These are phyloP conservation scores for Hypolimnas misippus DNA, from an alignment of 2,888 invertebrate genomes.

Conservation along the genomic window DNA sequence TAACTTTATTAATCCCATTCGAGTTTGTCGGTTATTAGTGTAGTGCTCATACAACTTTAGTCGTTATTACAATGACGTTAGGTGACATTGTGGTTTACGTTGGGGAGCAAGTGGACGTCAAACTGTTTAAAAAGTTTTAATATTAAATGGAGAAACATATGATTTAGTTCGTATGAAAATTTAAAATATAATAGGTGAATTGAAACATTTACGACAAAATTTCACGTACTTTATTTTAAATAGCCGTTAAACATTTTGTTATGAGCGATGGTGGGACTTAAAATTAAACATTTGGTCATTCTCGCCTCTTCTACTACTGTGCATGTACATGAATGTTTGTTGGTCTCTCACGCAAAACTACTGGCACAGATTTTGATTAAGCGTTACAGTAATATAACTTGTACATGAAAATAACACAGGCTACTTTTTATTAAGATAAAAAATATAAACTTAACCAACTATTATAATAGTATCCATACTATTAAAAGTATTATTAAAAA, in stretches of 20 bases:
- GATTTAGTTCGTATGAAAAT: not conserved
- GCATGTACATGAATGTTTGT: too few species aligned
- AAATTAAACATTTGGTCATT: too few species aligned
- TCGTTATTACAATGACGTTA: constrained; percentile 17
- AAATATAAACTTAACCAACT: not conserved
- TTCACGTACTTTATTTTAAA: too few species aligned
- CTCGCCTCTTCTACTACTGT: too few species aligned
- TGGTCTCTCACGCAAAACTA: too few species aligned
- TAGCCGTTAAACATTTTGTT: too few species aligned
- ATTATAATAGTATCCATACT: not conserved
- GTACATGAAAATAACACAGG: too few species aligned
- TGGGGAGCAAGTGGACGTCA: not conserved
- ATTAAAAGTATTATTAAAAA: not conserved
- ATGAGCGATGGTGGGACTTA: too few species aligned
- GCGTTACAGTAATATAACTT: too few species aligned
- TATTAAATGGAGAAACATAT: not conserved
- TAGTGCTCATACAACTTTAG: constrained; percentile 33
- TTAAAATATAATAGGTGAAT: not conserved
- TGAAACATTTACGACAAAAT: too few species aligned
- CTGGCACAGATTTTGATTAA: too few species aligned
- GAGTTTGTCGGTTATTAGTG: constrained; percentile 38
- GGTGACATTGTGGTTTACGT: not conserved
- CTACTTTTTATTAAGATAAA: too few species aligned
- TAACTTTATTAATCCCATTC: constrained; percentile 45
- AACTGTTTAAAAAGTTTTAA: not conserved